Percentiles rank a stretch among this genome's conserved stretches.
phyloP scores from a whole-genome alignment of 2,797 vertebrate species.

The Pseudotriccus pelzelni region DNA sequence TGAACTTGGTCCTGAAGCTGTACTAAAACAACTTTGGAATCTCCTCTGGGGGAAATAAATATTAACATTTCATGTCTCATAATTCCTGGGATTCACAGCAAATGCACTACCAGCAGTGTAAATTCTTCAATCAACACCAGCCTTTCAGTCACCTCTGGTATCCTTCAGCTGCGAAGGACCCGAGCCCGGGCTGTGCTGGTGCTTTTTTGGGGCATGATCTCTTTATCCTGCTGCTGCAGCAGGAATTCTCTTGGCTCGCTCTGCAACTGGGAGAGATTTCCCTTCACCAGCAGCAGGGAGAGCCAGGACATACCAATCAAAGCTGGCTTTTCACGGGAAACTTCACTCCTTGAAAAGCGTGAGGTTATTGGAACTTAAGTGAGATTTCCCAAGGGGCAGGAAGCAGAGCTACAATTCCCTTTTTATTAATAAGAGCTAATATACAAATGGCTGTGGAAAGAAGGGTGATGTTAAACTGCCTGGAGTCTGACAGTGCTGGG shows the following conservation, averaged over 20 bases:
- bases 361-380: background rate
- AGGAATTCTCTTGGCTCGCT: background rate
- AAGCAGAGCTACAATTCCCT: slow-evolving; percentile 11
- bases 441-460: background rate
- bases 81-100: background rate
- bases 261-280: background rate
- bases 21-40: background rate
- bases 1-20: background rate
- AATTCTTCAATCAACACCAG: background rate
- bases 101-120: fast-evolving
- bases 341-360: background rate
- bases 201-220: background rate
- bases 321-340: background rate
- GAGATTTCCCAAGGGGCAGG: background rate
- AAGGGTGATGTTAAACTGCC: background rate
- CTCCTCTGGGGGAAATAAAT: background rate
- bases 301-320: background rate
- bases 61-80: background rate
- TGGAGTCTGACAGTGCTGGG: background rate
- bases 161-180: background rate
- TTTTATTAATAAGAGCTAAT: background rate
- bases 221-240: background rate
- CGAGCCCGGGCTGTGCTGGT: background rate
- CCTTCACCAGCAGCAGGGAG: background rate
- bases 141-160: background rate